Evolutionary conservation across 2,888 invertebrate species (phyloP).

Genomic region (Drosophila leonis): DNA sequence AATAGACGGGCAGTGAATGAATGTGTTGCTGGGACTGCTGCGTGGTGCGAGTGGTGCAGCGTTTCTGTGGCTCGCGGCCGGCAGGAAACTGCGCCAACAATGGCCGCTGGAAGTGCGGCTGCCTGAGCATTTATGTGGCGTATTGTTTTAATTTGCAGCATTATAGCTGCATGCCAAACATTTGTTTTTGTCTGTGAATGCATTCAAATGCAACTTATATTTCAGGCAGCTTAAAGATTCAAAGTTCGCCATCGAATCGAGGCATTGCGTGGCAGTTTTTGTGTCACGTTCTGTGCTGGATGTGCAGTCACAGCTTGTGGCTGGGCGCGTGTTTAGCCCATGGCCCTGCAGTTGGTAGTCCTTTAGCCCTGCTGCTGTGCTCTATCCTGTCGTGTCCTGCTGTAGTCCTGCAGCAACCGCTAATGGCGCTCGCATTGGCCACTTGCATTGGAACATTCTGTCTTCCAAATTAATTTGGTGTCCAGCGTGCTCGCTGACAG

Average conservation of each 20-base stretch:
- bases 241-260: conserved; percentile 3
- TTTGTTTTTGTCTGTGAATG: conserved; percentile 17
- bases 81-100: conserved; percentile 71
- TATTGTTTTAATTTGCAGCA: conserved; percentile 78
- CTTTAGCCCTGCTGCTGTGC: not conserved
- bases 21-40: conserved; percentile 2
- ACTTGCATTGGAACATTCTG: conserved; percentile 76
- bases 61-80: conserved; percentile 48
- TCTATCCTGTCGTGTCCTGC: not conserved
- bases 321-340: conserved; percentile 72
- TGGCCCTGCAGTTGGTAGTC: conserved; percentile 22
- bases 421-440: conserved; percentile 71
- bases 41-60: conserved; percentile 46
- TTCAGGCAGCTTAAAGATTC: conserved; percentile 37
- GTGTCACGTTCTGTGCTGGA: conserved; percentile 65
- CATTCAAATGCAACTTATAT: conserved; percentile 27
- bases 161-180: conserved; percentile 37
- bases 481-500: conserved; percentile 41
- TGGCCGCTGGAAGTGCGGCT: conserved; percentile 74
- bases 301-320: conserved; percentile 70
- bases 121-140: conserved; percentile 77
- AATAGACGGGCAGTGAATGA: conserved; percentile 59
- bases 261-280: conserved; percentile 40
- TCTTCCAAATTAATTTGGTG: conserved; percentile 79
- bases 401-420: conserved; percentile 29